Evolutionary conservation across 2,113 vertebrate species (phyloP).

Genomic region (Tapirus terrestris): DNA sequence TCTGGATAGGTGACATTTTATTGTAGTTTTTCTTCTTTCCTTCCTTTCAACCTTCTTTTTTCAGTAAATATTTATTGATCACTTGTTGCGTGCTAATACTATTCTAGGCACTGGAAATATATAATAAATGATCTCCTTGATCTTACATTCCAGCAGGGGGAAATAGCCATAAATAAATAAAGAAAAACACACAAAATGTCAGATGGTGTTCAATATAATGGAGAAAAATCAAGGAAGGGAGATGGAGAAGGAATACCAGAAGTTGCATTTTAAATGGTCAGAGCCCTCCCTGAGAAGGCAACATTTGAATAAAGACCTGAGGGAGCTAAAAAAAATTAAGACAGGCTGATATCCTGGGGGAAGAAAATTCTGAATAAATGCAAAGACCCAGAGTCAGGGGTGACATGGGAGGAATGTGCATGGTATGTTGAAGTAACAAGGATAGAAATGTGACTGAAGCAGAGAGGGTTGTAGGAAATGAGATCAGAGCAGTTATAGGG

Average conservation of each 20-base stretch:
- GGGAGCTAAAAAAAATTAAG: neutral
- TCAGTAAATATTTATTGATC: conserved; percentile 4
- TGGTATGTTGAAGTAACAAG: neutral
- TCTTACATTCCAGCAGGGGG: neutral
- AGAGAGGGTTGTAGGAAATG: neutral
- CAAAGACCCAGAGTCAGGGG: neutral
- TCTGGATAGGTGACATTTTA: neutral
- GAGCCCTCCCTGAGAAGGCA: neutral
- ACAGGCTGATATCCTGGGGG: neutral
- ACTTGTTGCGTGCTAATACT: neutral
- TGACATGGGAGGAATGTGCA: neutral
- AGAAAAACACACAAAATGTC: neutral
- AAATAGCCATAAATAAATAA: neutral
- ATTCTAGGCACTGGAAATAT: neutral
- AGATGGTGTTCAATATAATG: neutral
- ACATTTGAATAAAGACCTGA: neutral
- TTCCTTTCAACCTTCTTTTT: neutral
- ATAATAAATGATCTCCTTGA: neutral
- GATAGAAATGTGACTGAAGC: neutral
- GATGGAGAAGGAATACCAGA: neutral
- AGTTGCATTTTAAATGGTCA: neutral
- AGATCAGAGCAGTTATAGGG: neutral
- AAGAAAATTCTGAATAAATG: neutral
- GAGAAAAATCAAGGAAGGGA: neutral
- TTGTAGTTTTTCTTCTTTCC: neutral